phyloP scores from a whole-genome alignment of 2,888 invertebrate species.

The Panzeria rudis region DNA sequence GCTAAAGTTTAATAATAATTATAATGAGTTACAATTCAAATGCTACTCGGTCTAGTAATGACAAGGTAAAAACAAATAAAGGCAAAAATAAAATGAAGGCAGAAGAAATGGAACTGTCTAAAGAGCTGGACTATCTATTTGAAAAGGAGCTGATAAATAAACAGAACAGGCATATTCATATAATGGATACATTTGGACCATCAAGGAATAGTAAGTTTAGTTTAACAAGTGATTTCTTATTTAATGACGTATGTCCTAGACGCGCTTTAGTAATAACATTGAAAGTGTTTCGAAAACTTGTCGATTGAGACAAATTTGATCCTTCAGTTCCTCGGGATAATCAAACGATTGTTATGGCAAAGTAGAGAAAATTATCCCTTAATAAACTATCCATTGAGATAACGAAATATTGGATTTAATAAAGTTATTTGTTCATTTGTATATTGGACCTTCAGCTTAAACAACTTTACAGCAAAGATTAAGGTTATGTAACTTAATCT shows the following conservation, averaged over 20 bases:
- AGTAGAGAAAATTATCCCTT: too few species aligned
- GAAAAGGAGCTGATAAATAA: constrained; percentile 81
- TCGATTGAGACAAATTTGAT: neutral
- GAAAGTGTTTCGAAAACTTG: too few species aligned
- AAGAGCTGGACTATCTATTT: constrained; percentile 79
- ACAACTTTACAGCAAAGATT: too few species aligned
- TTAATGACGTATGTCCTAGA: neutral
- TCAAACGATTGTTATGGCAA: too few species aligned
- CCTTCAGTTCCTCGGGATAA: too few species aligned
- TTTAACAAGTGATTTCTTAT: neutral
- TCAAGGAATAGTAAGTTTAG: constrained; percentile 76
- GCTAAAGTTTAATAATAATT: constrained; percentile 45
- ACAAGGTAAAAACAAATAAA: neutral
- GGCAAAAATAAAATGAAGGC: constrained; percentile 1
- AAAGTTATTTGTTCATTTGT: too few species aligned
- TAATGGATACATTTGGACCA: constrained; percentile 78
- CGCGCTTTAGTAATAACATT: neutral
- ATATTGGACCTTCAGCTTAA: too few species aligned
- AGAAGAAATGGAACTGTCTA: constrained; percentile 15
- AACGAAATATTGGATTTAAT: too few species aligned
- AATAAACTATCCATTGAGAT: too few species aligned
- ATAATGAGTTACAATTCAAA: constrained; percentile 57
- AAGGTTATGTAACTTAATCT: too few species aligned
- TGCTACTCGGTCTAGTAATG: constrained; percentile 33
- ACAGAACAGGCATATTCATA: constrained; percentile 78